A percentile compares a stretch with the other conserved stretches of the same genome.
Evolutionary conservation across 2,888 invertebrate species (phyloP).

Genomic region (Drosophila cracens): DNA sequence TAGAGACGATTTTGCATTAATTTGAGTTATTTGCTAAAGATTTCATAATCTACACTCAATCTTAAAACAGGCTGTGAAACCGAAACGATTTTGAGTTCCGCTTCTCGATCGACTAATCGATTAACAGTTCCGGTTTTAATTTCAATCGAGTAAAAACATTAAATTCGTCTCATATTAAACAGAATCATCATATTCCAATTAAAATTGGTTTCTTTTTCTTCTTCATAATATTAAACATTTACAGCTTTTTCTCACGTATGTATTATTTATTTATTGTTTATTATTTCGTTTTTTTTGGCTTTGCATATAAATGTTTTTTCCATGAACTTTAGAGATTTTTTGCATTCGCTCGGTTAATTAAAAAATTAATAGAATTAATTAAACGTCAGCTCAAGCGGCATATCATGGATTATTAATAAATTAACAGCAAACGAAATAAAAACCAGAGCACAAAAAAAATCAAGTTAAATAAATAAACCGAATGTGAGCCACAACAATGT

Average conservation of each 20-base stretch:
- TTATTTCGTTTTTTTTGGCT: conserved; percentile 1
- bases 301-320: conserved; percentile 26
- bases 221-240: background rate
- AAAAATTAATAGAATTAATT: conserved; percentile 75
- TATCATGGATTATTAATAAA: conserved; percentile 78
- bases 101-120: background rate
- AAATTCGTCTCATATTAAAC: background rate
- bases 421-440: conserved; percentile 55
- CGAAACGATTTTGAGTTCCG: background rate
- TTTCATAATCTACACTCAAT: background rate
- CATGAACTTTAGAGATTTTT: conserved; percentile 38
- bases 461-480: conserved; percentile 68
- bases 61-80: background rate
- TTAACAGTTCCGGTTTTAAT: background rate
- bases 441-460: conserved; percentile 14
- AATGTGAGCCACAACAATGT: conserved; percentile 52
- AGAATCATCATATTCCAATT: background rate
- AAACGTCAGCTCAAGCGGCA: conserved; percentile 74
- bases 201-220: background rate
- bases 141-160: too few species aligned
- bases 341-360: conserved; percentile 32
- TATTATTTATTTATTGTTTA: conserved; percentile 19
- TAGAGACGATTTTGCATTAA: background rate
- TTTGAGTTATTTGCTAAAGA: background rate
- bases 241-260: conserved; percentile 12